Evolutionary conservation across 2,797 vertebrate genomes (phyloP).

Genomic region (Melanotaenia pygmaea): DNA sequence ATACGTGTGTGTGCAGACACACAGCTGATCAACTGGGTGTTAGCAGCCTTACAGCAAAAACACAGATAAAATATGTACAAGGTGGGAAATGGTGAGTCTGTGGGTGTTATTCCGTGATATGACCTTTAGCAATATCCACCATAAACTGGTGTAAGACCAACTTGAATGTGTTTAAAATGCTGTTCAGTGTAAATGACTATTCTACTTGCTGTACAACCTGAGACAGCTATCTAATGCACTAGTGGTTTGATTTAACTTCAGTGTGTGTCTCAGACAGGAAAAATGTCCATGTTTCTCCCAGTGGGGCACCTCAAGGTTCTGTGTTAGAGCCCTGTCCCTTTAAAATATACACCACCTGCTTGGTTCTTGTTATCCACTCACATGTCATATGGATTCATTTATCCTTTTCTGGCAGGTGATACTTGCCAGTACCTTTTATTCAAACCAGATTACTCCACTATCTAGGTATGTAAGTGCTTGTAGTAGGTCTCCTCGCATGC

Average conservation of each 20-base stretch:
- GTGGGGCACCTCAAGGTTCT: not conserved
- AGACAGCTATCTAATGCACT: not conserved
- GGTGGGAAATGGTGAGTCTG: not conserved
- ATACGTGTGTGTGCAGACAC: not conserved
- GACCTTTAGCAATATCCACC: not conserved
- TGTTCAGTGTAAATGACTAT: not conserved
- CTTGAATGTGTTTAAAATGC: not conserved
- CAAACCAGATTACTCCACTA: too few relatives aligned
- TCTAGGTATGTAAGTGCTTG: too few relatives aligned
- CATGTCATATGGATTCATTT: too few relatives aligned
- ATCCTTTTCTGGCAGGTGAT: too few relatives aligned
- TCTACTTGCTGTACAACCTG: not conserved
- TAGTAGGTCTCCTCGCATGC: too few relatives aligned
- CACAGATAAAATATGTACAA: not conserved
- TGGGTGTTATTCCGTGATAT: not conserved
- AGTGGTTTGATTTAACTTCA: not conserved
- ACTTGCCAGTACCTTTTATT: too few relatives aligned
- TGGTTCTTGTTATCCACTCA: too few relatives aligned
- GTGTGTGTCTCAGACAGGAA: not conserved
- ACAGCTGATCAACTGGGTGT: conserved; percentile 7
- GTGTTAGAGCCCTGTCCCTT: not conserved
- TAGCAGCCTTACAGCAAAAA: conserved; percentile 9
- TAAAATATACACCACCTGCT: not conserved
- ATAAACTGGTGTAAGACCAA: not conserved
- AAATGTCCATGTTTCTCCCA: not conserved